Percentiles rank a stretch among this genome's conserved stretches.
These are phyloP conservation scores for Syngnathus acus DNA, from an alignment of 2,797 vertebrate species.

Conservation along the genomic window DNA sequence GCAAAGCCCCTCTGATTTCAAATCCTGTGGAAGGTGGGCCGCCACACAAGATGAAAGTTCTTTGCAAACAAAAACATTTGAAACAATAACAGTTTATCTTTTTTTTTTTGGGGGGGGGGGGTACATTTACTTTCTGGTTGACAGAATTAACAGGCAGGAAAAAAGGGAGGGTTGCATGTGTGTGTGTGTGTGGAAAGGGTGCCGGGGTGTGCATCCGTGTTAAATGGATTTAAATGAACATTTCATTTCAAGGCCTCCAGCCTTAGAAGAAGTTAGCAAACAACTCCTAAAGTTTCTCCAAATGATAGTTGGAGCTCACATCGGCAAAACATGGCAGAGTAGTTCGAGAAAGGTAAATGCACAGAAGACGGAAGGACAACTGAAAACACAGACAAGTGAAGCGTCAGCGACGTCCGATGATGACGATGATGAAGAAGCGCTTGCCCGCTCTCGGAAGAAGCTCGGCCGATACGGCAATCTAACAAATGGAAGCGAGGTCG, in stretches of 20 bases:
- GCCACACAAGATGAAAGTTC: conserved; percentile 78
- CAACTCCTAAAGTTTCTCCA: conserved; percentile 64
- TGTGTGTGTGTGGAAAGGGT: background rate
- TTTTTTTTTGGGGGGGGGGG: conserved; percentile 27
- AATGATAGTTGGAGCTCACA: conserved; percentile 22
- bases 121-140: conserved; percentile 61
- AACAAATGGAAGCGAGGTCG: conserved; percentile 49
- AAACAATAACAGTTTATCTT: conserved; percentile 76
- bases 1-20: conserved; percentile 68
- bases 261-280: conserved; percentile 51
- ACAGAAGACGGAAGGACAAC: conserved; percentile 25
- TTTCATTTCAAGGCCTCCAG: conserved; percentile 60
- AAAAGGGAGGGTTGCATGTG: conserved; percentile 24
- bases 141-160: conserved; percentile 51
- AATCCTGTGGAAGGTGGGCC: conserved; percentile 73
- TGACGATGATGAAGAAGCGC: conserved; percentile 18
- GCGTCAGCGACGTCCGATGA: conserved; percentile 19
- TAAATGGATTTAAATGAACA: conserved; percentile 67
- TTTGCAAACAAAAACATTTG: conserved; percentile 79
- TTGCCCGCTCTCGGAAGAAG: conserved; percentile 52
- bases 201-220: conserved; percentile 21
- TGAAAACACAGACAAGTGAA: conserved; percentile 46
- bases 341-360: conserved; percentile 25
- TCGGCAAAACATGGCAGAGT: conserved; percentile 21
- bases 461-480: conserved; percentile 55